A percentile compares a stretch with the other conserved stretches of the same genome.
phyloP scores from a whole-genome alignment of 2,797 vertebrate species.

The Oceanodroma leucorhoa region DNA sequence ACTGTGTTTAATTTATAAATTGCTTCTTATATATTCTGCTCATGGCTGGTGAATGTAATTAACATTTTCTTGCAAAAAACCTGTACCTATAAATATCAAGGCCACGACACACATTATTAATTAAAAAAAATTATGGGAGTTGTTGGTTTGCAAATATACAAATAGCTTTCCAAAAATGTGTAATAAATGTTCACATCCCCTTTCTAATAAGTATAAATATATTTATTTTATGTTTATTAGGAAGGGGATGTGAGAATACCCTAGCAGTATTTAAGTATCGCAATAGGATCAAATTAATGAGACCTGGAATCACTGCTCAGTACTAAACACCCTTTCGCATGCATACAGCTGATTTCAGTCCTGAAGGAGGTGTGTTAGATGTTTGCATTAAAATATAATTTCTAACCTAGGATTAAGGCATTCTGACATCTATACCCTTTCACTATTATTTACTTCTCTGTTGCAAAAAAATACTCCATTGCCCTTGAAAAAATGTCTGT shows the following conservation, averaged over 20 bases:
- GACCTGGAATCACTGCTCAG: background rate
- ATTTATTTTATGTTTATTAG: background rate
- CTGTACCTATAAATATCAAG: conserved; percentile 33
- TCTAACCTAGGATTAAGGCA: background rate
- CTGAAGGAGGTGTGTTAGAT: background rate
- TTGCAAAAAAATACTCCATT: background rate
- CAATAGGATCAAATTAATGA: background rate
- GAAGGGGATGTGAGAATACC: background rate
- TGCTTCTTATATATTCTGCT: conserved; percentile 3
- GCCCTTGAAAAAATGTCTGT: background rate
- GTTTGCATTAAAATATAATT: background rate
- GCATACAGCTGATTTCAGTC: background rate
- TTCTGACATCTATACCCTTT: background rate
- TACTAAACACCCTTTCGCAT: background rate
- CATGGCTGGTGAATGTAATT: conserved; percentile 37
- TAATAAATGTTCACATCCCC: background rate
- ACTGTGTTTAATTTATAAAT: conserved; percentile 45
- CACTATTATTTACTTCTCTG: background rate
- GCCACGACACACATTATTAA: background rate
- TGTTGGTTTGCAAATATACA: background rate
- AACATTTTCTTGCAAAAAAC: conserved; percentile 6
- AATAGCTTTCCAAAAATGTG: background rate
- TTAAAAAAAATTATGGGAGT: background rate
- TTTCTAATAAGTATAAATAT: background rate
- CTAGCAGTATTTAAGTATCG: background rate